Base-by-base conservation (phyloP, 2,797 vertebrate genomes). In the Streptopelia turtur region DNA sequence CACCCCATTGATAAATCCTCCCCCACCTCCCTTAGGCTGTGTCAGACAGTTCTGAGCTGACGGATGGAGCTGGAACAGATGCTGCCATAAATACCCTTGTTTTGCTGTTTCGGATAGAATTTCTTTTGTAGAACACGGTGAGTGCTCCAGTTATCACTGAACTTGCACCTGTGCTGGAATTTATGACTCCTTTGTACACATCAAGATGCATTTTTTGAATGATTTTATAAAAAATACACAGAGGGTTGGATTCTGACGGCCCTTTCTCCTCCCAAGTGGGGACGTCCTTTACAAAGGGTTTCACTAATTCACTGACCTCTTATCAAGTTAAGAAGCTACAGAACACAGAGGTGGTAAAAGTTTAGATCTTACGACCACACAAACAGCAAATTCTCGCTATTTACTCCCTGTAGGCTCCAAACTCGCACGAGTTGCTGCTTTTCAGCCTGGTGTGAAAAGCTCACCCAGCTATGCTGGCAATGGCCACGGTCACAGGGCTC, bases 71-170 rank as follows among this genome's bases (percentile, higher is more conserved):
- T 93, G 96, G 93, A 97, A 97, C 97, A 97, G 96, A 97, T 97
- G 97, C 95, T 97, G 95, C 96, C 93, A 91, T 95, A 95, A 96
- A 97, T 95, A 96, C 92, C 70, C 95, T 90, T 95, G 93, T 94
- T 96, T 87, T 89, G 84, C 78, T 66, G 84, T 59, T 96, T 90
- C 16, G 88, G 93, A 94, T 89, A 66, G 28, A 69, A 80, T 75
- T 95, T 93, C 89, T 96, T 95, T 81, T 94, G 95, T 96, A 90
- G 64, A 95, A 97, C 92, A 97, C 2, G 65, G 74, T 55, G 82
- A 89, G 49, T 87, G 88, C 91, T 94, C 71, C 2, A 37, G 56
- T 94, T 96, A 83, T 15, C 72, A 31, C 61, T 89, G 77, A 88
- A 89, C 79, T 84, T 76, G 64, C 94, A 95, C 89, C 94, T 95